Conservation (phyloP, 2,888 invertebrate species). For the Eilema caniola region DNA sequence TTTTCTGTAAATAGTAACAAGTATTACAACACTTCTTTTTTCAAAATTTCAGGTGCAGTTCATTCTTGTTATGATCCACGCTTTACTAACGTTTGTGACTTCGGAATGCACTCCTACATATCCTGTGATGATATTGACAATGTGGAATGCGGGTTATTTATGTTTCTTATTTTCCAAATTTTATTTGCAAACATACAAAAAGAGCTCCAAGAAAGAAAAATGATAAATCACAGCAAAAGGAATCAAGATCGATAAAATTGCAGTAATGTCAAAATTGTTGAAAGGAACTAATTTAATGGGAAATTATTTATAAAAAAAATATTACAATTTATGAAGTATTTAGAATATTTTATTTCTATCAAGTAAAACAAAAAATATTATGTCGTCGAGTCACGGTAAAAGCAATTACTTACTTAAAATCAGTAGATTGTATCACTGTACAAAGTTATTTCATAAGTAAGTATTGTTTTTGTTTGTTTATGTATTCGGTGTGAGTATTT, state of each 20-base stretch:
- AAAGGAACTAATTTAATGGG: neutral
- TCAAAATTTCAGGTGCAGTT: slow-evolving; percentile 89
- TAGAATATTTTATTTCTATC: neutral
- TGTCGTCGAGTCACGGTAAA: neutral
- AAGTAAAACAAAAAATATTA: neutral
- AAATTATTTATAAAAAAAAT: neutral
- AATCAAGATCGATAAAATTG: neutral
- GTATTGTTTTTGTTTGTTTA: too few species aligned
- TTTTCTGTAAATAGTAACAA: too few species aligned
- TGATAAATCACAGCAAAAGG: neutral
- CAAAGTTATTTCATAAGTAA: too few species aligned
- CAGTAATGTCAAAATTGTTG: neutral
- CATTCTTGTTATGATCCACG: slow-evolving; percentile 88
- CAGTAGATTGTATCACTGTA: too few species aligned
- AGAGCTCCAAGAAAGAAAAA: neutral
- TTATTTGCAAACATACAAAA: slow-evolving; percentile 1
- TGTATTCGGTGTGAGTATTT: too few species aligned
- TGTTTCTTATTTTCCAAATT: neutral
- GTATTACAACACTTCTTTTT: neutral
- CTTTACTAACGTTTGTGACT: slow-evolving; percentile 57
- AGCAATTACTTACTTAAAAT: too few species aligned
- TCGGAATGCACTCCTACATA: slow-evolving; percentile 57
- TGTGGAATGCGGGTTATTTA: neutral
- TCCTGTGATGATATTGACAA: slow-evolving; percentile 31
- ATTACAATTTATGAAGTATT: neutral